A percentile compares a stretch with the other conserved stretches of the same genome.
These are phyloP conservation scores for Nebria salina DNA, from an alignment of 2,888 invertebrate species.

Conservation along the genomic window DNA sequence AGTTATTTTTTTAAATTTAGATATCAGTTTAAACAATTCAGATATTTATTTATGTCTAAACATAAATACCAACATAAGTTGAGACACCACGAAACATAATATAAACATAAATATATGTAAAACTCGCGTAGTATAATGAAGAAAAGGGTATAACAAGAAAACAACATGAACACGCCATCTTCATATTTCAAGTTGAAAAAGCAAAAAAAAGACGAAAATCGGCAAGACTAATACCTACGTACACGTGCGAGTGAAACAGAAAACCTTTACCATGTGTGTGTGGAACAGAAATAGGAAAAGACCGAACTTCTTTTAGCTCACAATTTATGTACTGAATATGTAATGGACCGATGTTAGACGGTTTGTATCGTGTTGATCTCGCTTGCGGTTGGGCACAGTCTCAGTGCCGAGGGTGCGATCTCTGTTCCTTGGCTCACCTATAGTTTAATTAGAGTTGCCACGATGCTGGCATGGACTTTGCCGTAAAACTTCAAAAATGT, in stretches of 20 bases:
- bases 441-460: slow-evolving; percentile 37
- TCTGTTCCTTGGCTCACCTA: slow-evolving; percentile 40
- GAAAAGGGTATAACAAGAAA: slow-evolving; percentile 33
- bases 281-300: slow-evolving; percentile 29
- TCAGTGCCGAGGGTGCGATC: slow-evolving; percentile 39
- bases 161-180: slow-evolving; percentile 32
- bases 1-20: no score
- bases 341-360: slow-evolving; percentile 40
- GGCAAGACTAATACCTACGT: slow-evolving; percentile 21
- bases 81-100: slow-evolving; percentile 32
- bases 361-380: slow-evolving; percentile 5
- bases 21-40: neutral
- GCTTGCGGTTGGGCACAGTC: slow-evolving; percentile 19
- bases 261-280: slow-evolving; percentile 3
- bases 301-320: slow-evolving; percentile 39
- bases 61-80: neutral
- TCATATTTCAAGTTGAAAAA: slow-evolving; percentile 40
- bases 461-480: slow-evolving; percentile 28
- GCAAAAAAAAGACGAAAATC: slow-evolving; percentile 20
- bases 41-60: neutral
- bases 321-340: slow-evolving; percentile 47
- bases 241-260: slow-evolving; percentile 7
- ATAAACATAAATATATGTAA: slow-evolving; percentile 40
- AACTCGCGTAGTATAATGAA: slow-evolving; percentile 37
- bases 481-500: slow-evolving; percentile 48